phyloP scores from a whole-genome alignment of 2,888 invertebrate species.

The Disparrhopalites patrizii region DNA sequence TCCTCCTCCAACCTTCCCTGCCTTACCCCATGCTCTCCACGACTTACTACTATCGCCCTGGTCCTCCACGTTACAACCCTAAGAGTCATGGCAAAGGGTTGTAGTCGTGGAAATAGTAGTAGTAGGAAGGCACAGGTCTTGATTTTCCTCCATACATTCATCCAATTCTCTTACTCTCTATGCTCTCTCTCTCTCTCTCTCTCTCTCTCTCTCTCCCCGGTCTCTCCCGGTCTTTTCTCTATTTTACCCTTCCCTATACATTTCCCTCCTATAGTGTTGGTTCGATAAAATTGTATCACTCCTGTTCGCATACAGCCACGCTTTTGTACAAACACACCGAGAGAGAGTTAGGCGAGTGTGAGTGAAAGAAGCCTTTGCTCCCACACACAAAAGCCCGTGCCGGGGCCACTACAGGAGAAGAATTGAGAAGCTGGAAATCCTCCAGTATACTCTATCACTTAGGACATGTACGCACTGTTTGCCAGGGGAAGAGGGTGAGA shows the following conservation, averaged over 20 bases:
- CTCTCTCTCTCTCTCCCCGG: background rate
- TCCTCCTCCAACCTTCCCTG: slow-evolving; percentile 6
- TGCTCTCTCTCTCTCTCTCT: slow-evolving; percentile 4
- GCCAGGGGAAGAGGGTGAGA: background rate
- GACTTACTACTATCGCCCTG: too few species aligned
- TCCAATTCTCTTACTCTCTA: slow-evolving; percentile 7
- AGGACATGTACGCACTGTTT: too few species aligned
- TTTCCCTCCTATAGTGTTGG: slow-evolving; percentile 12
- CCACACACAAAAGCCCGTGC: background rate
- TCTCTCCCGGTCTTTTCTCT: background rate
- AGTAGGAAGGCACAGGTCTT: too few species aligned
- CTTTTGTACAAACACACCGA: background rate
- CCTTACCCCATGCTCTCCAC: background rate
- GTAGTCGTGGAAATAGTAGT: too few species aligned
- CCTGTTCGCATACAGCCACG: background rate
- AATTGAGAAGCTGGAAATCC: too few species aligned
- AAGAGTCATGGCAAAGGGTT: too few species aligned
- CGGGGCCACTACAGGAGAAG: too few species aligned
- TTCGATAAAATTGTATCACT: slow-evolving; percentile 16
- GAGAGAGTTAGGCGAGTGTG: background rate
- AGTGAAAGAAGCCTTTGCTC: background rate
- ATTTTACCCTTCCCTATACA: background rate
- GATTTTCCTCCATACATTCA: background rate
- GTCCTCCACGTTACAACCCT: too few species aligned
- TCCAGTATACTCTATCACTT: too few species aligned